These are phyloP conservation scores for Alcedo quadribrachys DNA, from an alignment of 2,797 vertebrate genomes.

Conservation along the genomic window DNA sequence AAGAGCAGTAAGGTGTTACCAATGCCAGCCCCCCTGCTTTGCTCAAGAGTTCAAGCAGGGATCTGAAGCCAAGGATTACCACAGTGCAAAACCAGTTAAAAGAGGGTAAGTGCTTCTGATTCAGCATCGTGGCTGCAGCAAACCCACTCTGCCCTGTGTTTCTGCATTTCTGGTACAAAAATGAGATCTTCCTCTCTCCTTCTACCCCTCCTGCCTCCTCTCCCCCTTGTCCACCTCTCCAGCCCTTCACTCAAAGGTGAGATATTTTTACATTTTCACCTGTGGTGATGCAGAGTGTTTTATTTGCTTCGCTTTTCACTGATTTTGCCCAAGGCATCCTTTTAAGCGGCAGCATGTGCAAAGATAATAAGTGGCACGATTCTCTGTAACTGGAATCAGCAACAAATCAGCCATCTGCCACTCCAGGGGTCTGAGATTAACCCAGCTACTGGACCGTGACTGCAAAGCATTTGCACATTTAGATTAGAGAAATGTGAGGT, in stretches of 20 bases:
- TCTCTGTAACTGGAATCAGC: conserved; percentile 55
- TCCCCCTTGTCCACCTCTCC: neutral
- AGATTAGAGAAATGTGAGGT: conserved; percentile 55
- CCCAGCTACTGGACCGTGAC: conserved; percentile 36
- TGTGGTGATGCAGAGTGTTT: neutral
- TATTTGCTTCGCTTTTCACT: neutral
- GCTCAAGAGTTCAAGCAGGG: neutral
- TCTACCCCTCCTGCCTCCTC: neutral
- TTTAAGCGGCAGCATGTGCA: conserved; percentile 32
- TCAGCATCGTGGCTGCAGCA: neutral
- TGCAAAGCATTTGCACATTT: conserved; percentile 42
- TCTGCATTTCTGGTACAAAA: neutral
- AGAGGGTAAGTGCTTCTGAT: neutral
- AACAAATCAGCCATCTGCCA: conserved; percentile 63
- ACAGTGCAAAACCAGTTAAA: neutral
- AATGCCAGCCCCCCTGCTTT: fast-evolving
- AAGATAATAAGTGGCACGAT: conserved; percentile 50
- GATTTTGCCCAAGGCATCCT: conserved; percentile 27
- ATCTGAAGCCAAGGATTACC: neutral
- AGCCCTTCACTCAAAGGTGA: neutral
- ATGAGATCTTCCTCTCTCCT: neutral
- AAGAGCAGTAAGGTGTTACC: neutral
- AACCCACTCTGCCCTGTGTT: neutral
- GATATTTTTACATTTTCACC: conserved; percentile 37
- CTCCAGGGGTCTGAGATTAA: conserved; percentile 60